Conservation (phyloP, 2,888 invertebrate species). For the Glaucopsyche alexis region DNA sequence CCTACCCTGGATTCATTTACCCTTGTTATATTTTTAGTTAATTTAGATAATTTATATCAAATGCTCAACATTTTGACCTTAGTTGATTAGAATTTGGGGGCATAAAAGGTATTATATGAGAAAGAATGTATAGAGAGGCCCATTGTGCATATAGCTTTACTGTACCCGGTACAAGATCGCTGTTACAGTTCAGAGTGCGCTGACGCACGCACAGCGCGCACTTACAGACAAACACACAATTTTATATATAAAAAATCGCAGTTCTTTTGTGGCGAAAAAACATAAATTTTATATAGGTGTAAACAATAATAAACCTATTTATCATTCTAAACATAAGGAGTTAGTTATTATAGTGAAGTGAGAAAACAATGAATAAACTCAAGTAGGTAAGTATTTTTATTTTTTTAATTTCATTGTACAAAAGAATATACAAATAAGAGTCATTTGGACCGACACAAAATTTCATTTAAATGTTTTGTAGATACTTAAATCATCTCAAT, state of each 20-base stretch:
- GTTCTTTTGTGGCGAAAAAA: background rate
- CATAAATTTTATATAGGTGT: too few relatives aligned
- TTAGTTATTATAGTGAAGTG: background rate
- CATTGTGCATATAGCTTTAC: background rate
- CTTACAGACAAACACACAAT: background rate
- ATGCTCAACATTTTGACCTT: background rate
- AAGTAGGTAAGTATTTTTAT: background rate
- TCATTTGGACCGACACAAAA: too few relatives aligned
- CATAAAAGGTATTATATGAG: background rate
- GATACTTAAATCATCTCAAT: too few relatives aligned
- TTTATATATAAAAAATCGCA: background rate
- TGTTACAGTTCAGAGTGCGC: conserved; percentile 8
- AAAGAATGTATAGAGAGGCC: background rate
- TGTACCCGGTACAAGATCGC: background rate
- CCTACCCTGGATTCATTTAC: background rate
- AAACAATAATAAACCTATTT: too few relatives aligned
- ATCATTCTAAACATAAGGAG: too few relatives aligned
- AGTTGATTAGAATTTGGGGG: background rate
- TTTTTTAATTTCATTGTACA: too few relatives aligned
- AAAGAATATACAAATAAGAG: too few relatives aligned
- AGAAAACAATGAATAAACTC: background rate
- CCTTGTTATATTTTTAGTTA: background rate
- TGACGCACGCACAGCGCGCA: conserved; percentile 15
- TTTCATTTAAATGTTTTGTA: too few relatives aligned
- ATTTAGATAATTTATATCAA: background rate